Conservation (phyloP, 2,113 vertebrate genomes). For the Nothobranchius furzeri region DNA sequence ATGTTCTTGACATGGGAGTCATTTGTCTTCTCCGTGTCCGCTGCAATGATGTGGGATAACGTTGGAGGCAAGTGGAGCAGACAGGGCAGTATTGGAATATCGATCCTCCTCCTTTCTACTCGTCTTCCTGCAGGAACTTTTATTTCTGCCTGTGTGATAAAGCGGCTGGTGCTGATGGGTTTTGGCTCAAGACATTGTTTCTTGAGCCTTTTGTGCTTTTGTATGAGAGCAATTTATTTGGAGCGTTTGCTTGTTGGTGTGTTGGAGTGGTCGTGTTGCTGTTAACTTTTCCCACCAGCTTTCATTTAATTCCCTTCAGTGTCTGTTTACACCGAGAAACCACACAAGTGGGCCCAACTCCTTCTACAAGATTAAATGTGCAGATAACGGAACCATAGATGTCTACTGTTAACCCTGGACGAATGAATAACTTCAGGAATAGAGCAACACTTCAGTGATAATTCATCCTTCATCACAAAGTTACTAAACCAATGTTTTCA, state of each 20-base stretch:
- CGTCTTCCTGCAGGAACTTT: constrained; percentile 43
- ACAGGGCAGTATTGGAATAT: constrained; percentile 75
- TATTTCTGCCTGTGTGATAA: constrained; percentile 53
- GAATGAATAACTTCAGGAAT: too few relatives aligned
- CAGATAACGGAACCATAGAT: too few relatives aligned
- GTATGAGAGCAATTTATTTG: constrained; percentile 41
- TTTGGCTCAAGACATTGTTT: constrained; percentile 57
- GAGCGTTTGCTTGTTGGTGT: constrained; percentile 27
- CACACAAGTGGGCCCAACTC: too few relatives aligned
- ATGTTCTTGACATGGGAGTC: constrained; percentile 64
- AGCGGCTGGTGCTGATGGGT: constrained; percentile 51
- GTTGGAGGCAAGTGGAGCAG: constrained; percentile 68
- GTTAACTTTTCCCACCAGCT: constrained; percentile 12
- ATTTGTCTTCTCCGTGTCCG: constrained; percentile 69
- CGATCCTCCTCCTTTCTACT: constrained; percentile 60
- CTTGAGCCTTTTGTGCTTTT: constrained; percentile 25
- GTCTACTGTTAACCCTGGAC: too few relatives aligned
- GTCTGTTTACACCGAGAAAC: neutral
- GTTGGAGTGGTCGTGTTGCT: constrained; percentile 30
- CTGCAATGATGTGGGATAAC: constrained; percentile 71
- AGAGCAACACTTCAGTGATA: too few relatives aligned
- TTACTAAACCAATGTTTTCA: too few relatives aligned
- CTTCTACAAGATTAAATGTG: too few relatives aligned
- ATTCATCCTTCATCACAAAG: too few relatives aligned
- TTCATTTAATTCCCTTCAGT: constrained; percentile 8